phyloP scores from a whole-genome alignment of 2,113 vertebrate genomes.

The Mobula birostris region DNA sequence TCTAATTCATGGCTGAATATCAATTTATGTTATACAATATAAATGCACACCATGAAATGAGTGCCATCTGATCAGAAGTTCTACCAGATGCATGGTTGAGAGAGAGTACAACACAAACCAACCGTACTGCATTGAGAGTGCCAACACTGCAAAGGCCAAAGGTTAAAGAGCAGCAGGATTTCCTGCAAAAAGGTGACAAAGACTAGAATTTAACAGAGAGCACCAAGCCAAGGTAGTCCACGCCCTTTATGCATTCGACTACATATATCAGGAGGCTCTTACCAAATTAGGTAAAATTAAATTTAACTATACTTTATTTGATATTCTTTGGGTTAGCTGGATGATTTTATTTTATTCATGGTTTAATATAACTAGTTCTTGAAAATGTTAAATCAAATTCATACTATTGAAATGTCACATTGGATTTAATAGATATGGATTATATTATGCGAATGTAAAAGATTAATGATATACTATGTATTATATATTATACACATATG shows the following conservation, averaged over 20 bases:
- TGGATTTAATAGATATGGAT: conserved; percentile 34
- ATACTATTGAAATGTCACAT: conserved; percentile 25
- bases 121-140: background rate
- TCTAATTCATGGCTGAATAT: too few relatives aligned
- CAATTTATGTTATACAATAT: background rate
- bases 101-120: background rate
- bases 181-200: background rate
- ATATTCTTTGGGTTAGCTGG: conserved; percentile 20
- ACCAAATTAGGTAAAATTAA: conserved; percentile 25
- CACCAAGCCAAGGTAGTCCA: background rate
- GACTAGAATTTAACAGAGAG: background rate
- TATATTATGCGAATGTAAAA: conserved; percentile 13
- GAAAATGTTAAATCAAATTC: conserved; percentile 12
- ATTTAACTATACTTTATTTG: conserved; percentile 29
- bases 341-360: conserved; percentile 31
- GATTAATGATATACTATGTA: background rate
- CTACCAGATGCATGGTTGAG: background rate
- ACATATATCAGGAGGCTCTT: background rate
- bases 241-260: background rate
- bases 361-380: conserved; percentile 12
- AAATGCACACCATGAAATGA: background rate
- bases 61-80: background rate
- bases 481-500: background rate
- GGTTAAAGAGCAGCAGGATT: conserved; percentile 4
- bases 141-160: background rate